Evolutionary conservation across 2,797 vertebrate genomes (phyloP).

Genomic region (Oophaga sylvatica): DNA sequence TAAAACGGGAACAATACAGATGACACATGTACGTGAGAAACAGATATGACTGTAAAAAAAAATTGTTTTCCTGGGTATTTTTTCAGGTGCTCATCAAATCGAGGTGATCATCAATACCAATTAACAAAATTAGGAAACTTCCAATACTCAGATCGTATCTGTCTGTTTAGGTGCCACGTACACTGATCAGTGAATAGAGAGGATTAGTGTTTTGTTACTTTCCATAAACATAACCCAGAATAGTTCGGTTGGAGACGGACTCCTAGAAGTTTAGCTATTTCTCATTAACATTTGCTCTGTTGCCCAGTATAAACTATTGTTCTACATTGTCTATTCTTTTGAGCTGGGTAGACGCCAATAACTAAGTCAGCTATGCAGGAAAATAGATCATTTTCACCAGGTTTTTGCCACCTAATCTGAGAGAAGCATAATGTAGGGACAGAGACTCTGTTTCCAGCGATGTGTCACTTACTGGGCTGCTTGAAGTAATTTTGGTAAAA

Average conservation of each 20-base stretch:
- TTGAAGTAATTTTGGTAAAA: no score
- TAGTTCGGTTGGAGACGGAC: conserved; percentile 1
- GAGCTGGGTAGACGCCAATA: background rate
- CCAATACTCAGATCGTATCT: no score
- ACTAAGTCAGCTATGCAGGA: background rate
- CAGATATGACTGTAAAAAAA: no score
- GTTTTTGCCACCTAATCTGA: no score
- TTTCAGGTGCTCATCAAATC: background rate
- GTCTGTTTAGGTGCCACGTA: background rate
- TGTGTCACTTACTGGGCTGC: no score
- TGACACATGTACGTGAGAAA: no score
- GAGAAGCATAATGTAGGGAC: no score
- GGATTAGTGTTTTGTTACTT: background rate
- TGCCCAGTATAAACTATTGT: background rate
- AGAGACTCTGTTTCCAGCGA: no score
- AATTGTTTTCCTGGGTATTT: no score
- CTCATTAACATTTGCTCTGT: background rate
- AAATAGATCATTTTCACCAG: background rate
- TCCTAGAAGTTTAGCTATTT: background rate
- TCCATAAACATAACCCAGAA: background rate
- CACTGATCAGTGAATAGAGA: background rate
- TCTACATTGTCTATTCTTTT: background rate
- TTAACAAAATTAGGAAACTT: no score
- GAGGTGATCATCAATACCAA: background rate
- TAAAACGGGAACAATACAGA: no score